Evolutionary conservation across 2,888 invertebrate genomes (phyloP).

Genomic region (Pherbina coryleti): DNA sequence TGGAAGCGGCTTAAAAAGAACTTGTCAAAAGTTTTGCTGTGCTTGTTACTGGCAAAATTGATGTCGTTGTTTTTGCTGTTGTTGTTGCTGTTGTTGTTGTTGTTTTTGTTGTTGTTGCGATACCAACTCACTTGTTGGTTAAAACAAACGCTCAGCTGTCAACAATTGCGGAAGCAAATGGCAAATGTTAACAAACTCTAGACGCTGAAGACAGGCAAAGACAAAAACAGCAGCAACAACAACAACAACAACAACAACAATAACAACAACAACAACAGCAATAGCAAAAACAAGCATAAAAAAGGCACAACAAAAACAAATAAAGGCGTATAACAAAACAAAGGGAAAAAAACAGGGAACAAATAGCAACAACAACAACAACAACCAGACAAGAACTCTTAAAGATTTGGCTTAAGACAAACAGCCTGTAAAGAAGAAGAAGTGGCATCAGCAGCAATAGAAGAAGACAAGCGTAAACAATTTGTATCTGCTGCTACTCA

Average conservation of each 20-base stretch:
- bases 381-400: background rate
- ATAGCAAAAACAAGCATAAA: slow-evolving; percentile 1
- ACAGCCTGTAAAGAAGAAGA: slow-evolving; percentile 47
- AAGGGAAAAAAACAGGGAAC: background rate
- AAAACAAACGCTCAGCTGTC: slow-evolving; percentile 19
- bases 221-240: slow-evolving; percentile 38
- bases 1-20: slow-evolving; percentile 22
- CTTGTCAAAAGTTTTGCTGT: slow-evolving; percentile 6
- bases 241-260: slow-evolving; percentile 14
- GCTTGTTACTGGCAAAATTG: background rate
- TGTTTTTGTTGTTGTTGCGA: slow-evolving; percentile 11
- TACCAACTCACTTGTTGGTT: slow-evolving; percentile 12
- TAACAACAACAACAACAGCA: slow-evolving; percentile 31
- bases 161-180: slow-evolving; percentile 29
- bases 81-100: background rate
- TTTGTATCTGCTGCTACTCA: background rate
- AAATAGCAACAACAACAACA: background rate
- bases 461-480: background rate
- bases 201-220: background rate
- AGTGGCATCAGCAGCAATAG: background rate
- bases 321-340: background rate
- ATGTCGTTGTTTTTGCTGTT: no score
- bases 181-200: slow-evolving; percentile 26
- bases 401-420: slow-evolving; percentile 41
- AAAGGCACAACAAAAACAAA: background rate